Conservation (phyloP, 2,113 vertebrate species). For the Podiceps cristatus region DNA sequence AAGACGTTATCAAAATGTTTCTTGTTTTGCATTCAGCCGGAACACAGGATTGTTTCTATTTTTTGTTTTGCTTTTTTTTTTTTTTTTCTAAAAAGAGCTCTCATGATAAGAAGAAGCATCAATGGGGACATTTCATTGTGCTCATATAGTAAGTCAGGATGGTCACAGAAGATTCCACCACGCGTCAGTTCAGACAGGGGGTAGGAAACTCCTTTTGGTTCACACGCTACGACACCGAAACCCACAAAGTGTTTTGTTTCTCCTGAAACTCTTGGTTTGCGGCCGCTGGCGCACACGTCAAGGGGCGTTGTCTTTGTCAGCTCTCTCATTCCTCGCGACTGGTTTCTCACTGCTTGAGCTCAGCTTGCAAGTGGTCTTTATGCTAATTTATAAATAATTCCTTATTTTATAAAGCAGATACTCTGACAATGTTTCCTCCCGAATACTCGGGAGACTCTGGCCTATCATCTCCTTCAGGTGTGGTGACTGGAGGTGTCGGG, state of each 20-base stretch:
- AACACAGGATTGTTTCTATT: conserved; percentile 71
- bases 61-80: conserved; percentile 54
- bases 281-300: neutral
- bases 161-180: conserved; percentile 66
- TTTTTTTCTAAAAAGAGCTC: conserved; percentile 83
- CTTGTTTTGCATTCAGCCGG: conserved; percentile 79
- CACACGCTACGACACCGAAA: conserved; percentile 32
- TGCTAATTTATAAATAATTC: conserved; percentile 62
- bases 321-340: conserved; percentile 64
- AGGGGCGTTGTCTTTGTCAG: conserved; percentile 31
- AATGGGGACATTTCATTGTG: conserved; percentile 85
- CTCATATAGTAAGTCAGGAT: conserved; percentile 81
- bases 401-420: conserved; percentile 90
- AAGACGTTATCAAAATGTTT: conserved; percentile 83
- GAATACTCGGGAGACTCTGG: conserved; percentile 82
- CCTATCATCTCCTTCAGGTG: conserved; percentile 82
- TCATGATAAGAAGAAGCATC: conserved; percentile 81
- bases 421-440: conserved; percentile 90
- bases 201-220: conserved; percentile 76
- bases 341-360: conserved; percentile 37
- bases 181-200: conserved; percentile 12
- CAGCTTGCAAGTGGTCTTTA: conserved; percentile 64
- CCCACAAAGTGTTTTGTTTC: conserved; percentile 52
- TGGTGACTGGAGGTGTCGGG: conserved; percentile 85
- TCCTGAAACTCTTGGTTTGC: conserved; percentile 30